Evolutionary conservation across 2,797 vertebrate genomes (phyloP).

Genomic region (Tachyglossus aculeatus): DNA sequence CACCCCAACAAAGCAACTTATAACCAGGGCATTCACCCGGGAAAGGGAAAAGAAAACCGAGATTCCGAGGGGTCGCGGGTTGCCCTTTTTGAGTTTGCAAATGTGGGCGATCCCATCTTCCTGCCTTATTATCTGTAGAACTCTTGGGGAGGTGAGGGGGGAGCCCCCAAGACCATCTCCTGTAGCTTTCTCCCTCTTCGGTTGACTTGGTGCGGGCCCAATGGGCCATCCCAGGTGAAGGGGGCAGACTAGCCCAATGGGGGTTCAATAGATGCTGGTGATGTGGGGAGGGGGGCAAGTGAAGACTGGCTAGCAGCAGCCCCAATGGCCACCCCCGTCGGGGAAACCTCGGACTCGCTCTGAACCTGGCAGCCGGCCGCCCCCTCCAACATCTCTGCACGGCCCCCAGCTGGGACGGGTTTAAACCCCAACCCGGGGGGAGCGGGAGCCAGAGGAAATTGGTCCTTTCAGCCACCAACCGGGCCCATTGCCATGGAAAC

Average conservation of each 20-base stretch:
- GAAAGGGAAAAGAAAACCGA: background rate
- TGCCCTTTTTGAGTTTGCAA: background rate
- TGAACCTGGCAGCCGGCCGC: background rate
- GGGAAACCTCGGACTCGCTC: background rate
- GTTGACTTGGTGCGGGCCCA: background rate
- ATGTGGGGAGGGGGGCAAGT: background rate
- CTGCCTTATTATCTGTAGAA: too few relatives aligned
- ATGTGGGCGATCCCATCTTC: too few relatives aligned
- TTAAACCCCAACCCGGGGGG: too few relatives aligned
- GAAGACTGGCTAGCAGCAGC: background rate
- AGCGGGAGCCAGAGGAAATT: constrained; percentile 13
- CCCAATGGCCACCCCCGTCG: background rate
- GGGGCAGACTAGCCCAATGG: background rate
- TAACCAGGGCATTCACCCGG: too few relatives aligned
- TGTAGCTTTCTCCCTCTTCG: too few relatives aligned
- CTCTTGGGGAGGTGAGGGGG: too few relatives aligned
- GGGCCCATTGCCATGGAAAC: constrained; percentile 54
- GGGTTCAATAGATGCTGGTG: background rate
- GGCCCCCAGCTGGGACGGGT: background rate
- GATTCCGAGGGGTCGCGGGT: too few relatives aligned
- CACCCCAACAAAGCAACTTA: too few relatives aligned
- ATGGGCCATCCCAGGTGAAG: too few relatives aligned
- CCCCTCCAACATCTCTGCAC: background rate
- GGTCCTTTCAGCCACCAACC: constrained; percentile 9
- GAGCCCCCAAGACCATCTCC: too few relatives aligned